These are phyloP conservation scores for Melipona bicolor DNA, from an alignment of 2,888 invertebrate genomes.

Conservation along the genomic window DNA sequence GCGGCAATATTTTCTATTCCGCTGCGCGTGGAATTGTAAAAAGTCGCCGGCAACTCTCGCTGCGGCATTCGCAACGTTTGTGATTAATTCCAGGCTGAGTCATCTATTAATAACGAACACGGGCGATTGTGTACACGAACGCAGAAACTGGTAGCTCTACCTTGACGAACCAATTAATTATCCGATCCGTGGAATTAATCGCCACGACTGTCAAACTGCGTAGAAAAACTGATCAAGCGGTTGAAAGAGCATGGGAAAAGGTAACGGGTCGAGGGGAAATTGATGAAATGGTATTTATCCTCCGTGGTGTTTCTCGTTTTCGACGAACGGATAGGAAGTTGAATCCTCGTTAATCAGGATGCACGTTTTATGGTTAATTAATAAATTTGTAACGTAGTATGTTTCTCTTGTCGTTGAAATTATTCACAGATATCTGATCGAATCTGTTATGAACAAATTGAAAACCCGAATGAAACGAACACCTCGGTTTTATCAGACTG, in stretches of 20 bases:
- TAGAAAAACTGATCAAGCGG: conserved; percentile 28
- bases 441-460: too few species aligned
- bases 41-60: conserved; percentile 19
- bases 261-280: conserved; percentile 8
- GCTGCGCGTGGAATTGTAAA: conserved; percentile 21
- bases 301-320: not conserved
- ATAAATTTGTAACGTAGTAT: not conserved
- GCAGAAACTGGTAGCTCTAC: conserved; percentile 50
- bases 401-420: not conserved
- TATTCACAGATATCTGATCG: not conserved
- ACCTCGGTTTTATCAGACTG: too few species aligned
- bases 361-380: not conserved
- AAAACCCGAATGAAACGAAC: too few species aligned
- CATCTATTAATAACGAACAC: conserved; percentile 43
- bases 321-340: not conserved
- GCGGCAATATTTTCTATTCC: conserved; percentile 36
- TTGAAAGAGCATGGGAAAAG: conserved; percentile 50
- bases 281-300: conserved; percentile 28
- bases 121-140: conserved; percentile 44
- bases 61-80: conserved; percentile 10
- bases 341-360: conserved; percentile 1
- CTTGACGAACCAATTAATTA: conserved; percentile 56
- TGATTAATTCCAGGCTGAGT: conserved; percentile 43
- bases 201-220: not conserved
- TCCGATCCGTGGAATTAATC: conserved; percentile 49